Conservation (phyloP, 2,797 vertebrate species). For the Gadopsis marmoratus region DNA sequence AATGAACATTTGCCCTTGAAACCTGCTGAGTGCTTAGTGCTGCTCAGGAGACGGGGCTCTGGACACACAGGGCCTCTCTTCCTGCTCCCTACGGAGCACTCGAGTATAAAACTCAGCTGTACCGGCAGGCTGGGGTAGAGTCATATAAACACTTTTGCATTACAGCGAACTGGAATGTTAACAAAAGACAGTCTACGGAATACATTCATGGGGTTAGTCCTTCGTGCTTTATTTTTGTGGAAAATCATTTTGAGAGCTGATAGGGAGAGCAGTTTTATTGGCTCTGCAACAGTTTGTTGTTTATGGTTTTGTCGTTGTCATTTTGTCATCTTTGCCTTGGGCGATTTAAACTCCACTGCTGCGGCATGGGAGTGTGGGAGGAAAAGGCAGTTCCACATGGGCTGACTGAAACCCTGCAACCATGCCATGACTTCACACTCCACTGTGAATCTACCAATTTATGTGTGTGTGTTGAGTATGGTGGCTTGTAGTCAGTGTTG, state of each 20-base stretch:
- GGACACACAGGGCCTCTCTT: constrained; percentile 79
- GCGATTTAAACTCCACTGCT: constrained; percentile 53
- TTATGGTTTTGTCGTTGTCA: constrained; percentile 53
- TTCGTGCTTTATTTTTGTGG: constrained; percentile 25
- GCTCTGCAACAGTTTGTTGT: constrained; percentile 25
- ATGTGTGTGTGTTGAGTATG: constrained; percentile 34
- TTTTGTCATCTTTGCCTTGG: constrained; percentile 51
- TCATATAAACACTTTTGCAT: constrained; percentile 80
- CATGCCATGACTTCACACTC: constrained; percentile 72
- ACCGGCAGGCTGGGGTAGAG: constrained; percentile 62
- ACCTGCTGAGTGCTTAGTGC: constrained; percentile 81
- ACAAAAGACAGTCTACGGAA: constrained; percentile 58
- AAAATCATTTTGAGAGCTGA: constrained; percentile 43
- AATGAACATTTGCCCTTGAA: constrained; percentile 84
- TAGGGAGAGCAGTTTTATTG: constrained; percentile 37
- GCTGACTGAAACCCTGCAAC: constrained; percentile 43
- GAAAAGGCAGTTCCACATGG: constrained; percentile 57
- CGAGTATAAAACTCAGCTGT: constrained; percentile 75
- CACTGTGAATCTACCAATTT: constrained; percentile 48
- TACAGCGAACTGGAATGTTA: constrained; percentile 77
- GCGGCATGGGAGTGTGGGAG: constrained; percentile 38
- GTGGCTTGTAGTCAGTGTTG: constrained; percentile 61
- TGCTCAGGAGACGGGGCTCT: constrained; percentile 75
- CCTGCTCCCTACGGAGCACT: constrained; percentile 78
- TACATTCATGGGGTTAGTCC: constrained; percentile 36